phyloP scores from a whole-genome alignment of 2,113 vertebrate species.

The Caretta caretta region DNA sequence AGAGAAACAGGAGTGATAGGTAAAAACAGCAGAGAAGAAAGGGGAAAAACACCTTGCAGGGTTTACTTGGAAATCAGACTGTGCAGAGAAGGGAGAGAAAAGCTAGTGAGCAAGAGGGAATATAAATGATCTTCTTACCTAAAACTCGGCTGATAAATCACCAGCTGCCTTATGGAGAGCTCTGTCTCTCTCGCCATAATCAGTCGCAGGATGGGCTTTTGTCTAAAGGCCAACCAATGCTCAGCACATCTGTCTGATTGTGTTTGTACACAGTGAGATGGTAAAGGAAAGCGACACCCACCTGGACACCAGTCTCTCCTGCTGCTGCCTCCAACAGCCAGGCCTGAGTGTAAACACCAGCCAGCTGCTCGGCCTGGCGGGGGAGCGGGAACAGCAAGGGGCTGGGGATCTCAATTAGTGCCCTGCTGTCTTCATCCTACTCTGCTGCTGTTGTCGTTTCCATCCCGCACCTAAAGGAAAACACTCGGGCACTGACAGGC shows the following conservation, averaged over 20 bases:
- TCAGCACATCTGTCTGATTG: not conserved
- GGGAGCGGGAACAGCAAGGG: not conserved
- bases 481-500: not conserved
- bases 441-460: not conserved
- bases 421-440: not conserved
- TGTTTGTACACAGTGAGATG: not conserved
- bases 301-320: not conserved
- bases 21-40: not conserved
- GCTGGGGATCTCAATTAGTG: not conserved
- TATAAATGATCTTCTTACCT: not conserved
- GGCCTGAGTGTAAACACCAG: not conserved
- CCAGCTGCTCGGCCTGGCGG: not conserved
- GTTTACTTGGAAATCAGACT: not conserved
- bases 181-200: not conserved
- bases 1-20: not conserved
- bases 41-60: not conserved
- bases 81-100: not conserved
- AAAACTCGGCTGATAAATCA: not conserved
- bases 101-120: not conserved
- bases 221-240: not conserved
- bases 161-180: not conserved
- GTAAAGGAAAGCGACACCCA: not conserved
- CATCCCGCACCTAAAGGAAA: not conserved
- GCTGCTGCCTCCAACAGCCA: not conserved
- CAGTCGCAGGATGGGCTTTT: not conserved